Evolutionary conservation across 35 echinoderm and acorn worm species (phyloP).

Genomic region (Apostichopus californicus): DNA sequence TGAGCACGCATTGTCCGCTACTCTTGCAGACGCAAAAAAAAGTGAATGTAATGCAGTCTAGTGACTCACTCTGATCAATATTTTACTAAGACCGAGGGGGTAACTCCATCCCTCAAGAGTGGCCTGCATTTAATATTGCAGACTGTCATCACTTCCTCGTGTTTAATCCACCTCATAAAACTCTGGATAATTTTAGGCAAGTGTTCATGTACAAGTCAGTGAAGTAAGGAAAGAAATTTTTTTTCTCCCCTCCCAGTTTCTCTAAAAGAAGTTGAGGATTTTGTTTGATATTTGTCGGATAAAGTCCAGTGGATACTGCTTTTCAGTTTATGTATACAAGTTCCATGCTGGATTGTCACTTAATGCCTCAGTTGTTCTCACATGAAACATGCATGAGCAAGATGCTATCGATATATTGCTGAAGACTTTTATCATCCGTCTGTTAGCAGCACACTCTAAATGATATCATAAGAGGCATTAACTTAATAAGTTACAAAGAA

Average conservation of each 20-base stretch:
- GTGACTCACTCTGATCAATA: constrained; percentile 48
- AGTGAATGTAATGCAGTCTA: constrained; percentile 17
- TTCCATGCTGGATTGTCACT: neutral
- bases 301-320: no score
- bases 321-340: constrained; percentile 2
- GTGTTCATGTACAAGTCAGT: no score
- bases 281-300: no score
- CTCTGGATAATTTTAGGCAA: constrained; percentile 1
- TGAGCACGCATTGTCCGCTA: neutral
- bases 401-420: neutral
- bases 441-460: neutral
- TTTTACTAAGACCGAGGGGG: constrained; percentile 25
- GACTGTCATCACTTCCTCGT: constrained; percentile 9
- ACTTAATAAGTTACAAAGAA: no score
- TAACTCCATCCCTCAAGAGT: constrained; percentile 11
- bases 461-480: neutral
- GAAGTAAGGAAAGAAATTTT: no score
- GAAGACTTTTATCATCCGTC: neutral
- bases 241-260: no score
- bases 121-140: constrained; percentile 10
- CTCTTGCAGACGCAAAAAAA: neutral
- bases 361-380: neutral
- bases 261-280: no score
- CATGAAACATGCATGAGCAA: neutral
- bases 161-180: neutral